phyloP scores from a whole-genome alignment of 2,113 vertebrate genomes.

The Petrocephalus microphthalmus region DNA sequence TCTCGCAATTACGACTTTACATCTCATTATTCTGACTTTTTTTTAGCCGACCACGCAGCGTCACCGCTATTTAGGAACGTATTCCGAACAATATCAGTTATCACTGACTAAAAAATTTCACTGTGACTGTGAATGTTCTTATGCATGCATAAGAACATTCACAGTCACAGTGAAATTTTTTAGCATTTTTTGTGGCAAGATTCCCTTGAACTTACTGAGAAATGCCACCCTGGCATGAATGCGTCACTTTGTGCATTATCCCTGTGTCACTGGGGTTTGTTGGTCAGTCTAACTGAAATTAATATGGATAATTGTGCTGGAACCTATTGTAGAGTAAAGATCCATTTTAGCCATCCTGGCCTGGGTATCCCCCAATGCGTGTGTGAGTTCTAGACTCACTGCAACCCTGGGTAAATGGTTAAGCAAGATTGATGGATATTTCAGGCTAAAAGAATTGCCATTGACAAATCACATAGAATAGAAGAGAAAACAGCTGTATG shows the following conservation, averaged over 20 bases:
- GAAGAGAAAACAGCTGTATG: neutral
- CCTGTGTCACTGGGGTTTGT: neutral
- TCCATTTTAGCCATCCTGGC: neutral
- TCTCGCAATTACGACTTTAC: too few species aligned
- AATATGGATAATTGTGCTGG: neutral
- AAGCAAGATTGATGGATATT: neutral
- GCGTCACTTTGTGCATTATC: neutral
- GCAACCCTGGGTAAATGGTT: neutral
- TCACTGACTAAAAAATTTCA: neutral
- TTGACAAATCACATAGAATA: neutral
- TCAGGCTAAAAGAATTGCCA: neutral
- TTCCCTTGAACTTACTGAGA: neutral
- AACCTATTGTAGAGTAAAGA: neutral
- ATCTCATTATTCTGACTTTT: too few species aligned
- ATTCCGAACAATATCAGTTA: too few species aligned
- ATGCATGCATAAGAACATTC: neutral
- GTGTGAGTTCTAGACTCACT: neutral
- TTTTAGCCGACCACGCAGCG: too few species aligned
- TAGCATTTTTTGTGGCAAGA: neutral
- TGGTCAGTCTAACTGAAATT: neutral
- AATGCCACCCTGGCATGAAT: neutral
- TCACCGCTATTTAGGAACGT: too few species aligned
- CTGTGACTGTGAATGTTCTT: neutral
- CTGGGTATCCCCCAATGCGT: neutral
- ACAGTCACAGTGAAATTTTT: neutral